A percentile compares a stretch with the other conserved stretches of the same genome.
Conservation (phyloP, 2,113 vertebrate genomes). For the Gnathonemus echidnorhynchus region DNA sequence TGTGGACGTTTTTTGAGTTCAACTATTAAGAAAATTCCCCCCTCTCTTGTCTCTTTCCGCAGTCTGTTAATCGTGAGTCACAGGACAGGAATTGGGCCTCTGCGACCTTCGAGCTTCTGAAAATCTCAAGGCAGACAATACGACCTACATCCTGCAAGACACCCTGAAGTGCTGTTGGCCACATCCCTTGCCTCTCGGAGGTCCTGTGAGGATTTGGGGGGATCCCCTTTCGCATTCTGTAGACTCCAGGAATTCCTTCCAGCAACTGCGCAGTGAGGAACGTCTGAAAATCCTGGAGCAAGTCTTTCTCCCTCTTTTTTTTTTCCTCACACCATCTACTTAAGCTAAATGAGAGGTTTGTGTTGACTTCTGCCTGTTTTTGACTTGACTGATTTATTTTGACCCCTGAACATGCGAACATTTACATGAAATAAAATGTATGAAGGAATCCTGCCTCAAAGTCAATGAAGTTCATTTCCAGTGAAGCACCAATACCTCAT, state of each 20-base stretch:
- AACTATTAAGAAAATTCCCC: neutral
- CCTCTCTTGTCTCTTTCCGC: neutral
- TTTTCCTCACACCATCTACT: neutral
- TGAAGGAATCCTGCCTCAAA: conserved; percentile 15
- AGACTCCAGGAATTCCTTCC: conserved; percentile 26
- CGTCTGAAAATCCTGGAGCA: neutral
- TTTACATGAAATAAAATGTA: neutral
- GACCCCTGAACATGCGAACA: conserved; percentile 41
- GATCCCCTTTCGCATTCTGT: conserved; percentile 22
- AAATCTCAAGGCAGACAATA: conserved; percentile 51
- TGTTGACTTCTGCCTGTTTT: conserved; percentile 40
- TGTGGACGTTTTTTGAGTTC: neutral
- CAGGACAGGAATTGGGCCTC: neutral
- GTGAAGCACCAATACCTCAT: conserved; percentile 29
- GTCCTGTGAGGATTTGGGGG: conserved; percentile 23
- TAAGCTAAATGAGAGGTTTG: conserved; percentile 48
- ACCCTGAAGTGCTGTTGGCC: conserved; percentile 43
- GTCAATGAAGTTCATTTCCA: conserved; percentile 40
- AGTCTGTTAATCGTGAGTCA: neutral
- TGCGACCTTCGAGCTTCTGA: conserved; percentile 35
- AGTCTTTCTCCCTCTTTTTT: neutral
- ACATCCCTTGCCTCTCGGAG: conserved; percentile 29
- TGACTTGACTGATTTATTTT: conserved; percentile 46
- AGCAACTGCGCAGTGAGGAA: conserved; percentile 20
- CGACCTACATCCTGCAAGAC: conserved; percentile 55